These are phyloP conservation scores for Procapra przewalskii DNA, from an alignment of 2,113 vertebrate species.

Conservation along the genomic window DNA sequence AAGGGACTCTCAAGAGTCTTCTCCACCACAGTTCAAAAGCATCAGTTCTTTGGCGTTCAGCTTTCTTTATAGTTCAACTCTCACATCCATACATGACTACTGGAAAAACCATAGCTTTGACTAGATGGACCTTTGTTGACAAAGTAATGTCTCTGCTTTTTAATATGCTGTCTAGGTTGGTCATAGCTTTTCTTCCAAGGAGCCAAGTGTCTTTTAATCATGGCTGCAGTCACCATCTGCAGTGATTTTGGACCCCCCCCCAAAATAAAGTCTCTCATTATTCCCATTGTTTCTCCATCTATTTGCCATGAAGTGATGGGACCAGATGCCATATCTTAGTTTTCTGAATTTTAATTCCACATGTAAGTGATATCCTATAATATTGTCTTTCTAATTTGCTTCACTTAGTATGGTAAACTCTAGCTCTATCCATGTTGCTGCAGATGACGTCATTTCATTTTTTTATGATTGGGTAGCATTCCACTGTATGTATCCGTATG, in stretches of 20 bases:
- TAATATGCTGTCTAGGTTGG: background rate
- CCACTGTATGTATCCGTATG: background rate
- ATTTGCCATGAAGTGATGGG: background rate
- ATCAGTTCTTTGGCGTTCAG: background rate
- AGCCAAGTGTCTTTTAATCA: background rate
- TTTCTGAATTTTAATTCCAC: background rate
- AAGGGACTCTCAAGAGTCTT: background rate
- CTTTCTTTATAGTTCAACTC: background rate
- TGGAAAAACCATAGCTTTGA: background rate
- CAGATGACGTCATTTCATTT: background rate
- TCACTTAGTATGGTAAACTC: background rate
- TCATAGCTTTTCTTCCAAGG: background rate
- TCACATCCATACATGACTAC: background rate
- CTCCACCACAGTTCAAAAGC: background rate
- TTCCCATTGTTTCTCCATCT: background rate
- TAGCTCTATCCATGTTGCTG: background rate
- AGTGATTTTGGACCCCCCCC: background rate
- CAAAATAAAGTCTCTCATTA: background rate
- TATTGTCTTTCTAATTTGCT: background rate
- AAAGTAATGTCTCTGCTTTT: background rate
- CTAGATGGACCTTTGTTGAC: background rate
- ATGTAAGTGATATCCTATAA: background rate
- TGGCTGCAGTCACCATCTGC: background rate
- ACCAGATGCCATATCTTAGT: background rate
- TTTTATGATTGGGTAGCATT: background rate